Evolutionary conservation across 2,888 invertebrate species (phyloP), one percentile per base, ranked within the genome.

Genomic region (Laothoe populi): DNA sequence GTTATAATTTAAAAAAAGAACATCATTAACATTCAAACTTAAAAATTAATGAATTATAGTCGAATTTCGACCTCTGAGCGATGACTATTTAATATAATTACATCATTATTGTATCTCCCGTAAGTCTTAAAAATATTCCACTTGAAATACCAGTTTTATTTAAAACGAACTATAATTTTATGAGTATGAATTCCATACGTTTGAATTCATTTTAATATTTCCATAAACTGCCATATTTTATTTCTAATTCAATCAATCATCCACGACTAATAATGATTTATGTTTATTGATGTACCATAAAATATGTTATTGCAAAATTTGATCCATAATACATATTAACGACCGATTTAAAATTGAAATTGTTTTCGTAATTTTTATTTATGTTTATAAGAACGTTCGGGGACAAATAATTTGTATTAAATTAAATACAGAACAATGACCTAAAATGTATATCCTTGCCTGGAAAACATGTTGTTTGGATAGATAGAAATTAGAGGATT

Each of bases 161-260:
- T n/a, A n/a, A n/a, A n/a, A n/a, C n/a, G n/a, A n/a, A n/a, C n/a
- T n/a, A n/a, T n/a, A n/a, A n/a, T n/a, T n/a, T n/a, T n/a, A n/a
- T n/a, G n/a, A n/a, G n/a, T n/a, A n/a, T n/a, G n/a, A n/a, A n/a
- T n/a, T n/a, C n/a, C n/a, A n/a, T n/a, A n/a, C n/a, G n/a, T n/a
- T 26, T 26, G 7, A 26, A 26, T 4, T 8, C 35, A 38, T 19
- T 16, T 8, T 2, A 5, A 42, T 7, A 42, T 8, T 44, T 7
- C 44, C 19, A 44, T 10, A 19, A 4, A 19, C 42, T 16, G 1
- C 7, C n/a, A 42, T 42, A 16, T 42, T 42, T 42, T 42, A 42
- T 31, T 4, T 19, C 35, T 19, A 19, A 19, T 19, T 26, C 53
- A 53, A 53, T 53, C 35, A 19, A 53, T 53, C 53, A 53, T 53